Percentiles rank a stretch among this genome's conserved stretches.
phyloP scores from a whole-genome alignment of 2,797 vertebrate species.

The Todus mexicanus region DNA sequence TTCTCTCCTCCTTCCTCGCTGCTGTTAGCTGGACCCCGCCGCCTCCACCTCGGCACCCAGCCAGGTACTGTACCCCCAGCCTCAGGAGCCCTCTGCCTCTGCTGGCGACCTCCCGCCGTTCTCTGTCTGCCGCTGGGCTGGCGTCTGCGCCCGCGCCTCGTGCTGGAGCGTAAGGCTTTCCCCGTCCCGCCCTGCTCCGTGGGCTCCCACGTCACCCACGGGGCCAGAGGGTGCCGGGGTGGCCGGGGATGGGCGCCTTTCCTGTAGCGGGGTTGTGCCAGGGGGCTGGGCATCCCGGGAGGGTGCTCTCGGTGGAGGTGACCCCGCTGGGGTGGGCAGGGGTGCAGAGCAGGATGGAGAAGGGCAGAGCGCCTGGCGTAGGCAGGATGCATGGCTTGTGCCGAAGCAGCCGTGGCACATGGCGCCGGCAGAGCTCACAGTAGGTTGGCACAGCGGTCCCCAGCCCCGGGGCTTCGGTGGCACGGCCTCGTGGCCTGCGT shows the following conservation, averaged over 20 bases:
- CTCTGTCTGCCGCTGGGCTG: slow-evolving; percentile 78
- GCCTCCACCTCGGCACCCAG: slow-evolving; percentile 69
- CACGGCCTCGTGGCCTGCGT: accelerated
- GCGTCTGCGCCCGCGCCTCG: slow-evolving; percentile 81
- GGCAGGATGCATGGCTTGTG: not conserved
- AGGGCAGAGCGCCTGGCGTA: not conserved
- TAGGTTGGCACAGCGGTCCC: not conserved
- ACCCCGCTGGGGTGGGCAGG: not conserved
- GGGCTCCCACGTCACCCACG: not conserved
- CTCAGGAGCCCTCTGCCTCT: slow-evolving; percentile 69
- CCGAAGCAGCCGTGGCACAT: accelerated
- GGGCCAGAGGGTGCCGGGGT: not conserved
- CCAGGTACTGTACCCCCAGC: slow-evolving; percentile 83
- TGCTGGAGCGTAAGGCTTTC: slow-evolving; percentile 87
- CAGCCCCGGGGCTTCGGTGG: not conserved
- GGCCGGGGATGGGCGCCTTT: not conserved
- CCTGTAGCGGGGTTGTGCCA: not conserved
- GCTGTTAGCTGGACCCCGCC: slow-evolving; percentile 82
- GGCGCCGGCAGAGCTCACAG: not conserved
- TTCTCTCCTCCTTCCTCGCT: slow-evolving; percentile 72
- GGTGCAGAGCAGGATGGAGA: not conserved
- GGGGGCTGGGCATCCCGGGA: not conserved
- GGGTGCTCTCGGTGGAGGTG: not conserved
- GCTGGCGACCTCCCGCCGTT: slow-evolving; percentile 45
- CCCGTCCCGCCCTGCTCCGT: slow-evolving; percentile 48